Percentiles rank a stretch among this genome's conserved stretches.
phyloP scores from a whole-genome alignment of 2,797 vertebrate species.

The Triplophysa bombifrons region DNA sequence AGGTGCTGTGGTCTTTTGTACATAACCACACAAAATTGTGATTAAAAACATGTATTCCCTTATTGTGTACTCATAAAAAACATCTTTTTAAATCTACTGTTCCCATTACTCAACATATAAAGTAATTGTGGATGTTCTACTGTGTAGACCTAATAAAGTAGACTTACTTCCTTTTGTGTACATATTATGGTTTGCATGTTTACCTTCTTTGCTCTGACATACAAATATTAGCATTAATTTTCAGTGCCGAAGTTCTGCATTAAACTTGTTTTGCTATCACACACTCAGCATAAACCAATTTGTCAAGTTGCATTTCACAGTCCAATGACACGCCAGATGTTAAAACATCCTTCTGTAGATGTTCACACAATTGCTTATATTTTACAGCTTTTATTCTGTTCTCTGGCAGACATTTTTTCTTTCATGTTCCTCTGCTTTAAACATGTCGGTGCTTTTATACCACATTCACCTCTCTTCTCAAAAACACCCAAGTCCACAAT shows the following conservation, averaged over 20 bases:
- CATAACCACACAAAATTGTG: constrained; percentile 59
- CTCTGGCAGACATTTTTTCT: constrained; percentile 9
- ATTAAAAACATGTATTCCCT: constrained; percentile 63
- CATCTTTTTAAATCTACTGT: background rate
- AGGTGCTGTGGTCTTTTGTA: background rate
- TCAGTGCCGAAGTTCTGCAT: background rate
- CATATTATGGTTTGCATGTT: background rate
- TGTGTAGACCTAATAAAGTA: background rate
- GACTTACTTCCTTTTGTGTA: background rate
- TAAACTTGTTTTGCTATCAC: background rate
- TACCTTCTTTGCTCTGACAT: constrained; percentile 6
- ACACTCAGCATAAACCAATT: background rate
- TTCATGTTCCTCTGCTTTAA: constrained; percentile 44
- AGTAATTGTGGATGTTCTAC: background rate
- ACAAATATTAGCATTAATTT: background rate
- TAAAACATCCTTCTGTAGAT: constrained; percentile 46
- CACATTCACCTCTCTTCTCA: constrained; percentile 36
- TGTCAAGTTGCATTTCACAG: constrained; percentile 6
- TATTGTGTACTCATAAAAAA: constrained; percentile 39
- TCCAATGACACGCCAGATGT: constrained; percentile 27
- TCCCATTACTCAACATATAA: background rate
- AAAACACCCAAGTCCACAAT: constrained; percentile 38
- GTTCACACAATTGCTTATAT: constrained; percentile 45
- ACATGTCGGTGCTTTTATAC: constrained; percentile 45
- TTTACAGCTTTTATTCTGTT: constrained; percentile 15